A percentile compares a stretch with the other conserved stretches of the same genome.
These are phyloP conservation scores for Poecilia gillii DNA, from an alignment of 2,797 vertebrate genomes.

Conservation along the genomic window DNA sequence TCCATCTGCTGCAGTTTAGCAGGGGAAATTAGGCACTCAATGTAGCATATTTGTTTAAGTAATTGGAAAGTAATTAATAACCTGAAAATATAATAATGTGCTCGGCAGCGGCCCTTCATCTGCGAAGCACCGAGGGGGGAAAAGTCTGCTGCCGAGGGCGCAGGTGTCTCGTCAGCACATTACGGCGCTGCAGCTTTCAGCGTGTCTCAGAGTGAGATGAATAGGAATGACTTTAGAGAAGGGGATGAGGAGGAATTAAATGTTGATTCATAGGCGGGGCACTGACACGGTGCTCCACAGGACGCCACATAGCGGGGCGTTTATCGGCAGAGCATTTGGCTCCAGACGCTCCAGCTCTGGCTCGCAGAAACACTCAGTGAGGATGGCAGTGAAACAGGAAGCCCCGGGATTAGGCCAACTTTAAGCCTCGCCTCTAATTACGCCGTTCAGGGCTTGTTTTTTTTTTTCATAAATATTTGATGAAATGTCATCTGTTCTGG, in stretches of 20 bases:
- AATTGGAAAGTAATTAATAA: slow-evolving; percentile 86
- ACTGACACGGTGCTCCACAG: slow-evolving; percentile 33
- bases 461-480: slow-evolving; percentile 90
- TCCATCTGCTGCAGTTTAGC: slow-evolving; percentile 81
- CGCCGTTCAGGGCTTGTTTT: slow-evolving; percentile 80
- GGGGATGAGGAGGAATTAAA: slow-evolving; percentile 43
- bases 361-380: slow-evolving; percentile 46
- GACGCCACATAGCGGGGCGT: slow-evolving; percentile 45
- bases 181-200: slow-evolving; percentile 42
- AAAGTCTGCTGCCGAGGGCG: slow-evolving; percentile 37
- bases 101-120: slow-evolving; percentile 57
- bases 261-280: slow-evolving; percentile 53
- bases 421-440: slow-evolving; percentile 82
- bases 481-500: slow-evolving; percentile 81
- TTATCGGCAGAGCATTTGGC: slow-evolving; percentile 35
- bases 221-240: slow-evolving; percentile 47
- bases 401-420: slow-evolving; percentile 70
- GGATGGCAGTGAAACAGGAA: slow-evolving; percentile 60
- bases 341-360: slow-evolving; percentile 55
- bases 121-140: slow-evolving; percentile 46
- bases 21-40: slow-evolving; percentile 83
- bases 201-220: slow-evolving; percentile 47
- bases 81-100: slow-evolving; percentile 72
- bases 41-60: slow-evolving; percentile 84
- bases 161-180: slow-evolving; percentile 54